Evolutionary conservation across 2,888 invertebrate genomes (phyloP).

Genomic region (Sympetrum striolatum): DNA sequence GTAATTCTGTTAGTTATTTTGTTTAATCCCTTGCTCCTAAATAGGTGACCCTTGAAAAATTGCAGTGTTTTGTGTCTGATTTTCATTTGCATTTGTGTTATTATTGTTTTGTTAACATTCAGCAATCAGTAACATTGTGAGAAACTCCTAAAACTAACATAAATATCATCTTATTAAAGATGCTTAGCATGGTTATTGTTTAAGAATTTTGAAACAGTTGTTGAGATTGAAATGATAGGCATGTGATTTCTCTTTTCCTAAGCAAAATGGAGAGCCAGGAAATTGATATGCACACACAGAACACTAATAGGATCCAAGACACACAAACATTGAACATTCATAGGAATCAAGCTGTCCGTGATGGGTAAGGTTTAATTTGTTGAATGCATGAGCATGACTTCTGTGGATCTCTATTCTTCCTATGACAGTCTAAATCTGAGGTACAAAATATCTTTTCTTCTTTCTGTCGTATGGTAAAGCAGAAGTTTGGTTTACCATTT

Average conservation of each 20-base stretch:
- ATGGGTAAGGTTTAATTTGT: slow-evolving; percentile 6
- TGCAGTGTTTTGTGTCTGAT: no score
- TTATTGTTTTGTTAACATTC: not conserved
- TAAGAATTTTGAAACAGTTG: not conserved
- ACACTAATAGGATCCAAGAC: slow-evolving; percentile 1
- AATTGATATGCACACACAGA: not conserved
- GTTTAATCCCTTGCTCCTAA: no score
- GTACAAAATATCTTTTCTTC: no score
- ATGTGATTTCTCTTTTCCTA: slow-evolving; percentile 13
- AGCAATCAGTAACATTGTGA: not conserved
- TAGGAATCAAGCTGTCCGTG: not conserved
- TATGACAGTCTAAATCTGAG: not conserved
- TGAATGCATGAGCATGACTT: not conserved
- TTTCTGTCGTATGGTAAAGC: no score
- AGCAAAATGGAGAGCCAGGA: not conserved
- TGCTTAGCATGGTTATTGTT: not conserved
- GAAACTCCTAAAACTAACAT: not conserved
- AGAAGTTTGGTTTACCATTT: no score
- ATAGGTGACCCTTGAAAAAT: no score
- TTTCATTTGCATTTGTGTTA: no score
- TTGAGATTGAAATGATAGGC: not conserved
- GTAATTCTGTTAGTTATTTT: no score
- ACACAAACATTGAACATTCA: slow-evolving; percentile 17
- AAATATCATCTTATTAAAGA: not conserved
- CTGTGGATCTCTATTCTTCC: not conserved